phyloP scores from a whole-genome alignment of 2,797 vertebrate species.

The Arctocebus calabarensis region DNA sequence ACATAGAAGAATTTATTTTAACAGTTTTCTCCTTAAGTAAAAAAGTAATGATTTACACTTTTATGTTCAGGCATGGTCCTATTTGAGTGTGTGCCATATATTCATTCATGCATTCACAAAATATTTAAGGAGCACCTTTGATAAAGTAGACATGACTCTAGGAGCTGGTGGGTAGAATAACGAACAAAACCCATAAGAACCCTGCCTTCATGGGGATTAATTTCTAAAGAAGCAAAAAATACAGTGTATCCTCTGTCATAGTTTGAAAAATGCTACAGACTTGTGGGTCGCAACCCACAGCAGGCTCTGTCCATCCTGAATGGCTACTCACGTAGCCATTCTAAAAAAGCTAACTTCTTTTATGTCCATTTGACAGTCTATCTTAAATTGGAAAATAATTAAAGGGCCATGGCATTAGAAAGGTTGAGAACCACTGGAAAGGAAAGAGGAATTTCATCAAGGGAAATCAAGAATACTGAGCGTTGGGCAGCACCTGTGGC shows the following conservation, averaged over 20 bases:
- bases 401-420: no score
- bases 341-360: slow-evolving; percentile 25
- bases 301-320: not conserved
- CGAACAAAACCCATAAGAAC: not conserved
- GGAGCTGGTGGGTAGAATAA: not conserved
- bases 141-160: not conserved
- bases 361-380: not conserved
- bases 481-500: no score
- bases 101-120: not conserved
- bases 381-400: slow-evolving; percentile 65
- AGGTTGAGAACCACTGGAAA: not conserved
- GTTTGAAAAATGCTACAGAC: not conserved
- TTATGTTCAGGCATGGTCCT: not conserved
- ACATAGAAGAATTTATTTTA: not conserved
- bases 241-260: not conserved
- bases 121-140: not conserved
- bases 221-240: not conserved
- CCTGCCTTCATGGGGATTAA: not conserved
- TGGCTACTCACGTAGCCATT: not conserved
- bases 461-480: not conserved
- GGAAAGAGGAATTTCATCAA: not conserved
- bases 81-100: not conserved
- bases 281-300: not conserved
- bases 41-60: slow-evolving; percentile 23
- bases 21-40: not conserved